These are phyloP conservation scores for Actinostola sp. DNA, from an alignment of 92 coral and sea anemone genomes.

Conservation along the genomic window DNA sequence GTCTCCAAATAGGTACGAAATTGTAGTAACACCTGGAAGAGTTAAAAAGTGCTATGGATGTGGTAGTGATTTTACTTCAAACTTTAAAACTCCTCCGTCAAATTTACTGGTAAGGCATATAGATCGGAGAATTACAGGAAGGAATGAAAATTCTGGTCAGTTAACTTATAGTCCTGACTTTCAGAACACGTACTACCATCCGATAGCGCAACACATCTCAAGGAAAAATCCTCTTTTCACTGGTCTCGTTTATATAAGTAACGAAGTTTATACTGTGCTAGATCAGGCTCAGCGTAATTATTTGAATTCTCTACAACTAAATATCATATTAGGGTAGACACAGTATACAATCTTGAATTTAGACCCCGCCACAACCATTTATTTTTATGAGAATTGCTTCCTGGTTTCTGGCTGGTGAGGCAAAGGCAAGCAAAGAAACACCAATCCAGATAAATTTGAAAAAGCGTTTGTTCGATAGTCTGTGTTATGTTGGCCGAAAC, in stretches of 20 bases:
- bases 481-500: too few relatives aligned
- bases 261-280: background rate
- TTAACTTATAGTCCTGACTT: constrained; percentile 5
- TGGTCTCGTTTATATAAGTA: background rate
- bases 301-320: background rate
- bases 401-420: too few relatives aligned
- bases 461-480: too few relatives aligned
- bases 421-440: too few relatives aligned
- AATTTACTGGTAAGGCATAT: constrained; percentile 8
- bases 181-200: constrained; percentile 14
- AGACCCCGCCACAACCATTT: too few relatives aligned
- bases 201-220: background rate
- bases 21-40: constrained; percentile 2
- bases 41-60: constrained; percentile 13
- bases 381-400: too few relatives aligned
- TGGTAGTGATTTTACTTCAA: background rate
- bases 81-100: constrained; percentile 5
- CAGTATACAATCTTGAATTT: too few relatives aligned
- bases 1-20: constrained; percentile 10
- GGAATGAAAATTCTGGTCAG: background rate
- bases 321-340: too few relatives aligned
- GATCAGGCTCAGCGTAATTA: background rate
- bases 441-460: too few relatives aligned
- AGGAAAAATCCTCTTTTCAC: constrained; percentile 10
- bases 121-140: background rate